Percentiles rank a stretch among this genome's conserved stretches.
These are phyloP conservation scores for Mythimna pallens DNA, from an alignment of 2,888 invertebrate genomes.

Conservation along the genomic window DNA sequence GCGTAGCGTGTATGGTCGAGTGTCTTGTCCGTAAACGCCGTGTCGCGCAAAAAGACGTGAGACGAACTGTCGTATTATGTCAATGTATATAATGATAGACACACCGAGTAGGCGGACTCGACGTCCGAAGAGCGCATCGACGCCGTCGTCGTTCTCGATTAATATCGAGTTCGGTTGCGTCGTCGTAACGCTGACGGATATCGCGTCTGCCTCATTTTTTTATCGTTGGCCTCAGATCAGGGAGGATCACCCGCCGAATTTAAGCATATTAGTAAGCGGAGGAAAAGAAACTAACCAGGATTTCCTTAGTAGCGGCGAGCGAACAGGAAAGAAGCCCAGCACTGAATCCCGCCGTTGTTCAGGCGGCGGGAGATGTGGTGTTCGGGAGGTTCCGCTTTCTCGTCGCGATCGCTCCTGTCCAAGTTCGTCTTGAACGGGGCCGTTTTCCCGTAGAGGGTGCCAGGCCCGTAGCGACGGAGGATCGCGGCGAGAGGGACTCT, in stretches of 20 bases:
- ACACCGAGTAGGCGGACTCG: too few relatives aligned
- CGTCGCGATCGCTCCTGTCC: slow-evolving; percentile 74
- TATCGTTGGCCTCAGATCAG: slow-evolving; percentile 76
- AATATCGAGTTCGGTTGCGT: too few relatives aligned
- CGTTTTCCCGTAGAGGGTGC: slow-evolving; percentile 80
- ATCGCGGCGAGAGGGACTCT: slow-evolving; percentile 71
- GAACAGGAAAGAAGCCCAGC: slow-evolving; percentile 91
- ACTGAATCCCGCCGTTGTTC: slow-evolving; percentile 86
- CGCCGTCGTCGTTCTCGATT: too few relatives aligned
- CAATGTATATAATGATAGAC: too few relatives aligned
- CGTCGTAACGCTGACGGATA: too few relatives aligned
- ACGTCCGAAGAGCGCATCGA: too few relatives aligned
- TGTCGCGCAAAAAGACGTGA: too few relatives aligned
- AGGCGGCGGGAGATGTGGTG: slow-evolving; percentile 89
- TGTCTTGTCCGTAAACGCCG: too few relatives aligned
- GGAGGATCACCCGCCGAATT: slow-evolving; percentile 87
- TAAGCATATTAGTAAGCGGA: slow-evolving; percentile 93
- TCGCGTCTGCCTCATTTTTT: too few relatives aligned
- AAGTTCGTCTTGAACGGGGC: slow-evolving; percentile 89
- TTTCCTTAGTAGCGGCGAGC: slow-evolving; percentile 80
- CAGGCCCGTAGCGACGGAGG: slow-evolving; percentile 87
- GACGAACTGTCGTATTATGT: too few relatives aligned
- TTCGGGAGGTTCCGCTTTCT: slow-evolving; percentile 84
- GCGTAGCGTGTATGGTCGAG: too few relatives aligned
- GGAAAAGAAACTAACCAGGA: slow-evolving; percentile 92